Base-by-base conservation (phyloP, 2,113 vertebrate species). In the Xiphias gladius region DNA sequence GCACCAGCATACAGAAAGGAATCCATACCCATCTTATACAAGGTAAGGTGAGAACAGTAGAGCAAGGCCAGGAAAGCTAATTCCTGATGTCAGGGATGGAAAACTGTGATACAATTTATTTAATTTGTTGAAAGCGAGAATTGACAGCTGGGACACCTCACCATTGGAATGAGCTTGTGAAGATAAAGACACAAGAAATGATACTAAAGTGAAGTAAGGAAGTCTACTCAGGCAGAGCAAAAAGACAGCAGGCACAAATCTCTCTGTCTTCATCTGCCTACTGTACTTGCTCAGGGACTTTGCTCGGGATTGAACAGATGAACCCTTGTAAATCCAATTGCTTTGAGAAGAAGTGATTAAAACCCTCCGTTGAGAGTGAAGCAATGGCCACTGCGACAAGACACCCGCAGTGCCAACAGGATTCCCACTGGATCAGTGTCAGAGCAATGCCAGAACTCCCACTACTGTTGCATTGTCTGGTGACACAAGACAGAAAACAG, bases 261-360 rank as follows among this genome's bases (percentile, higher is more conserved):
- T 69, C 30, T 72, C 82, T 80, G 46, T 83, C 64, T 70, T 79
- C n/a, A 84, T 84, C 66, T 63, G 14, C 48, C 20, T 32, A 32
- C 14, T 71, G 37, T 58, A 71, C 63, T 43, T 80, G 71, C 74
- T 77, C 59, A 74, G 77, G 65, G 79, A 81, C 80, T 85, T 66
- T 65, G 61, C 63, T 75, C 7, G 0, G 32, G 54, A 46, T 35
- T 58, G 26, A 86, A 76, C 57, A 81, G 68, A 85, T 73, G 46
- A 77, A 76, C 52, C 13, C 16, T 54, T 7, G 26, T 48, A 57
- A 76, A 82, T 76, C 24, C 72, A 82, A 48, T 68, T 82, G 26
- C 72, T 86, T 50, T 80, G 11, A 88, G 63, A 86, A 72, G 73
- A 88, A 91, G 83, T 80, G 71, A 79, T 89, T 72, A 75, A 66